These are phyloP conservation scores for Psittacula cyanocephala DNA, from an alignment of 2,113 vertebrate species.

Conservation along the genomic window DNA sequence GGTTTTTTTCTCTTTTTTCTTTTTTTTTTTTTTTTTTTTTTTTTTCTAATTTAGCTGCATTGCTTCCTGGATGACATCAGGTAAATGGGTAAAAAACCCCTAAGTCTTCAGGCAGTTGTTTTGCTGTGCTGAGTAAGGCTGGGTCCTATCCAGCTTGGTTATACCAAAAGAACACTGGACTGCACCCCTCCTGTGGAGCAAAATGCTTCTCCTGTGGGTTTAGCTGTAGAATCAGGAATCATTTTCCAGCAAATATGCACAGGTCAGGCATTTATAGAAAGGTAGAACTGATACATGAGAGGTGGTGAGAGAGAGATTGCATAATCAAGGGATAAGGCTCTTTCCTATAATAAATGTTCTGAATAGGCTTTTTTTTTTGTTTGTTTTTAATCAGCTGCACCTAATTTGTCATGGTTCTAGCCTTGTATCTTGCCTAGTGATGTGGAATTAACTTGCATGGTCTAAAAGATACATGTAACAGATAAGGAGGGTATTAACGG, in stretches of 20 bases:
- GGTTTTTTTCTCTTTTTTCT: fast-evolving
- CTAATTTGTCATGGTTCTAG: not conserved
- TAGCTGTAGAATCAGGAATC: not conserved
- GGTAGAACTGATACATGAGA: not conserved
- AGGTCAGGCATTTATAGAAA: not conserved
- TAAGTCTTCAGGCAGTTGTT: not conserved
- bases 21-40: not conserved
- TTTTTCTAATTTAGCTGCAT: not conserved
- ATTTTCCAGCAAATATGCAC: not conserved
- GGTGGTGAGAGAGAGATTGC: not conserved
- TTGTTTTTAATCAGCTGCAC: not conserved
- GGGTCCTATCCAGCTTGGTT: not conserved
- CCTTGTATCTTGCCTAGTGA: not conserved
- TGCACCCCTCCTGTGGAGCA: fast-evolving
- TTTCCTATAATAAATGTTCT: not conserved
- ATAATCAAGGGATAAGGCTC: not conserved
- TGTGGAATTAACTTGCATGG: not conserved
- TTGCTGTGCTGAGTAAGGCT: not conserved
- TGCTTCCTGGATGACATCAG: not conserved
- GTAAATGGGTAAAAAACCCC: not conserved
- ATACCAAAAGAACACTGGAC: not conserved
- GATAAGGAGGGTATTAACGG: not conserved
- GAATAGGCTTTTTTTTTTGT: not conserved
- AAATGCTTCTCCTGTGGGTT: not conserved
- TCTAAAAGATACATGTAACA: not conserved